Conservation (phyloP, 35 echinoderm and acorn worm genomes). For the Eucidaris tribuloides region DNA sequence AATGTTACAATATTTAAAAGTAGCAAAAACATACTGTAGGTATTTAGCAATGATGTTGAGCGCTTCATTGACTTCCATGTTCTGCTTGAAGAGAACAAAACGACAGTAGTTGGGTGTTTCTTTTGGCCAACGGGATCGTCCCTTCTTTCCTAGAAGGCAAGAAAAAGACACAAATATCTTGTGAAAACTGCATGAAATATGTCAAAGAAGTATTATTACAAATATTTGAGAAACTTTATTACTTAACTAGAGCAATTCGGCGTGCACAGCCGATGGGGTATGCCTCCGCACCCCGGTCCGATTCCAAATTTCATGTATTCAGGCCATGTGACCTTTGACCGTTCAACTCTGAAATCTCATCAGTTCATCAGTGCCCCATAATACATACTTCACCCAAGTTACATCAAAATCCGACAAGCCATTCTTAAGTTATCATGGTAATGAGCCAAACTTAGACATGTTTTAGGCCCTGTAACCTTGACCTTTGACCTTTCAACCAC, state of each 20-base stretch:
- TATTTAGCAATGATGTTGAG: slow-evolving; percentile 75
- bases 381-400: too few relatives aligned
- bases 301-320: background rate
- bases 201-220: background rate
- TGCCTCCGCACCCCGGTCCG: background rate
- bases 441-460: too few relatives aligned
- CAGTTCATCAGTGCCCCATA: too few relatives aligned
- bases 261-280: too few relatives aligned
- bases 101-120: slow-evolving; percentile 71
- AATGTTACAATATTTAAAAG: too few relatives aligned
- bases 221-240: background rate
- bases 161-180: background rate
- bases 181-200: background rate
- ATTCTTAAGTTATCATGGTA: too few relatives aligned
- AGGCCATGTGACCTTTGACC: too few relatives aligned
- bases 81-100: slow-evolving; percentile 97
- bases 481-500: too few relatives aligned
- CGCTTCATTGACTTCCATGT: slow-evolving; percentile 77
- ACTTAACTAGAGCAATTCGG: background rate
- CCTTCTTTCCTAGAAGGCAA: slow-evolving; percentile 44
- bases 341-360: too few relatives aligned
- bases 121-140: slow-evolving; percentile 71
- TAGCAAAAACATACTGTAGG: slow-evolving; percentile 62
- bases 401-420: too few relatives aligned
- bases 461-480: too few relatives aligned